Conservation (phyloP, 2,113 vertebrate genomes). For the Leptobrachium leishanense region DNA sequence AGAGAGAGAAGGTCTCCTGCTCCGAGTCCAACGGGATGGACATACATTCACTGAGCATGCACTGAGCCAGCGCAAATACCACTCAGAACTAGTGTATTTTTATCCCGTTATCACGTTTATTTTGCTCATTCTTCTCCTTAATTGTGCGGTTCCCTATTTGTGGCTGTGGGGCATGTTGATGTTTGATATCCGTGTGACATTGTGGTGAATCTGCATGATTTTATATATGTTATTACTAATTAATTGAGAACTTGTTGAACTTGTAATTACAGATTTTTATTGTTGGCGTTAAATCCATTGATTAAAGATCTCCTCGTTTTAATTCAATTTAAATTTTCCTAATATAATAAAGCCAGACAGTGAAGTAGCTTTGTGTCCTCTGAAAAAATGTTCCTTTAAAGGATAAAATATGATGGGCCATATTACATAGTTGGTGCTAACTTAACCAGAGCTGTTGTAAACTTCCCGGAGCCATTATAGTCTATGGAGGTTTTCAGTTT, state of each 20-base stretch:
- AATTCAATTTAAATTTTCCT: not conserved
- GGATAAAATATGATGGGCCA: too few relatives aligned
- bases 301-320: not conserved
- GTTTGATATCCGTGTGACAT: not conserved
- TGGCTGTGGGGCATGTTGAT: conserved; percentile 19
- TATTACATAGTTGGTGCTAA: too few relatives aligned
- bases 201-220: not conserved
- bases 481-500: too few relatives aligned
- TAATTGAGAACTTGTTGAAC: too few relatives aligned
- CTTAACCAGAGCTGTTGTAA: too few relatives aligned
- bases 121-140: not conserved
- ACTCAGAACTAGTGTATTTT: not conserved
- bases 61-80: not conserved
- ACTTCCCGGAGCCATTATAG: too few relatives aligned
- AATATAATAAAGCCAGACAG: too few relatives aligned
- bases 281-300: not conserved
- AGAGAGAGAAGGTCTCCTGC: not conserved
- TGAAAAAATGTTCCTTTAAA: too few relatives aligned
- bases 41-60: conserved; percentile 17
- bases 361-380: too few relatives aligned
- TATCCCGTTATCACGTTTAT: not conserved
- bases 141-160: not conserved
- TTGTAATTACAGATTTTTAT: too few relatives aligned
- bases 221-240: not conserved
- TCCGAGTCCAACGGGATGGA: conserved; percentile 18